Conservation (phyloP, 2,888 invertebrate genomes). For the Lepidocyrtinus sp. region DNA sequence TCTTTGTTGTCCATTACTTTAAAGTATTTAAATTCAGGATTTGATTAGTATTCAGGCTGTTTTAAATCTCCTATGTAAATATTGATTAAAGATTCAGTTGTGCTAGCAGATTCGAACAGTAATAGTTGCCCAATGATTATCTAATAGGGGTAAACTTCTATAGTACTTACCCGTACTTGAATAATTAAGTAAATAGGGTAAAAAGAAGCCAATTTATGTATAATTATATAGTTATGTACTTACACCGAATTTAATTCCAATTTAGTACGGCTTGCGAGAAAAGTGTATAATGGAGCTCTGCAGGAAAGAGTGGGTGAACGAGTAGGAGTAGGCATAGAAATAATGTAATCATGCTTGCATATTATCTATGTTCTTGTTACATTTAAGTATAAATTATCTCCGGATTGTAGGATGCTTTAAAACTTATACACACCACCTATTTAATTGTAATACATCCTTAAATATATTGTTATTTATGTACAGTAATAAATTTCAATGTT, state of each 20-base stretch:
- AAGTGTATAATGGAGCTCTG: slow-evolving; percentile 23
- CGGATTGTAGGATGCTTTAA: neutral
- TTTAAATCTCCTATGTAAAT: too few species aligned
- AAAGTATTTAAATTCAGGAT: too few species aligned
- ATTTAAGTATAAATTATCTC: neutral
- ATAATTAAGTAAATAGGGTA: too few species aligned
- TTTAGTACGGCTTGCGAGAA: neutral
- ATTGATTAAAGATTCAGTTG: too few species aligned
- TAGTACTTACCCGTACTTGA: too few species aligned
- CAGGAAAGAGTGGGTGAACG: slow-evolving; percentile 32
- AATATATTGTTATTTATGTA: slow-evolving; percentile 41
- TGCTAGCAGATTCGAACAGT: too few species aligned
- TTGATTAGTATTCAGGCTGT: too few species aligned
- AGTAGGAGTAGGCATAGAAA: neutral
- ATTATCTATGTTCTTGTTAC: neutral
- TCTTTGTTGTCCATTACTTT: too few species aligned
- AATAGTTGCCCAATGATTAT: too few species aligned
- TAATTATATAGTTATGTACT: too few species aligned
- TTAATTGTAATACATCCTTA: slow-evolving; percentile 13
- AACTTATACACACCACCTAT: neutral
- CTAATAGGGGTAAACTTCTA: too few species aligned
- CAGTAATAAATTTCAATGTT: slow-evolving; percentile 24
- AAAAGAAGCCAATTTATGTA: too few species aligned
- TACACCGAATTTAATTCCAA: neutral
- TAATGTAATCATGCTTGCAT: neutral